Percentiles rank a stretch among this genome's conserved stretches.
phyloP scores from a whole-genome alignment of 2,797 vertebrate genomes.

The Eulemur coronatus region DNA sequence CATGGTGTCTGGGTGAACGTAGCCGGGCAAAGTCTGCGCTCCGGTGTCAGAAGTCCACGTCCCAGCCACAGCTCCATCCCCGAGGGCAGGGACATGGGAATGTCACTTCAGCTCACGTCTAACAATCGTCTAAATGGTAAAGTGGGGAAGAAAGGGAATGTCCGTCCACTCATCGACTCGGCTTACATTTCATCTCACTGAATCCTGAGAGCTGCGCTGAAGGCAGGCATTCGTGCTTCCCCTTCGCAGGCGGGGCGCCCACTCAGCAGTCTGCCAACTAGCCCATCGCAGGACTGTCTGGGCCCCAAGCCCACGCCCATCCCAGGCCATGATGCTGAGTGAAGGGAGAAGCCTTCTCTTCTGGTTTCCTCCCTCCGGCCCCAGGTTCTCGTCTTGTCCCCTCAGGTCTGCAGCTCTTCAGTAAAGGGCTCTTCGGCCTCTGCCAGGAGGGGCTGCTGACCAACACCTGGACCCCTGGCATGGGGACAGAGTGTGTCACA shows the following conservation, averaged over 20 bases:
- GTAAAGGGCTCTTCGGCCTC: neutral
- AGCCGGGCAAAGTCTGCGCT: neutral
- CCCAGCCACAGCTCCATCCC: neutral
- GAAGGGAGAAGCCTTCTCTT: neutral
- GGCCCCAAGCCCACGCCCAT: neutral
- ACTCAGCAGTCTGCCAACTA: neutral
- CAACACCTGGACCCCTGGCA: neutral
- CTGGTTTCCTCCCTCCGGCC: neutral
- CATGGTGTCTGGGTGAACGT: no score
- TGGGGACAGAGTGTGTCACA: neutral
- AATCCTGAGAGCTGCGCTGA: neutral
- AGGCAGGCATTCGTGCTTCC: rapidly evolving
- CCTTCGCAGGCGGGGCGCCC: neutral
- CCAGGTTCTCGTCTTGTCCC: neutral
- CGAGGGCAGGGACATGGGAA: rapidly evolving
- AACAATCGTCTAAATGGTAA: neutral
- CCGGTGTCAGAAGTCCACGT: neutral
- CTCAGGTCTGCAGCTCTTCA: neutral
- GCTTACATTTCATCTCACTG: no score
- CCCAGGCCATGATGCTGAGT: neutral
- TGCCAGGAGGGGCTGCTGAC: neutral
- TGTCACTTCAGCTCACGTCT: neutral
- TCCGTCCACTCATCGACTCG: no score
- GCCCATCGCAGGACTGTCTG: rapidly evolving
- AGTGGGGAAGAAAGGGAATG: neutral